Evolutionary conservation across 37 sponge, comb jelly and placozoan species (phyloP).

Genomic region (Hexactinellida sp.): DNA sequence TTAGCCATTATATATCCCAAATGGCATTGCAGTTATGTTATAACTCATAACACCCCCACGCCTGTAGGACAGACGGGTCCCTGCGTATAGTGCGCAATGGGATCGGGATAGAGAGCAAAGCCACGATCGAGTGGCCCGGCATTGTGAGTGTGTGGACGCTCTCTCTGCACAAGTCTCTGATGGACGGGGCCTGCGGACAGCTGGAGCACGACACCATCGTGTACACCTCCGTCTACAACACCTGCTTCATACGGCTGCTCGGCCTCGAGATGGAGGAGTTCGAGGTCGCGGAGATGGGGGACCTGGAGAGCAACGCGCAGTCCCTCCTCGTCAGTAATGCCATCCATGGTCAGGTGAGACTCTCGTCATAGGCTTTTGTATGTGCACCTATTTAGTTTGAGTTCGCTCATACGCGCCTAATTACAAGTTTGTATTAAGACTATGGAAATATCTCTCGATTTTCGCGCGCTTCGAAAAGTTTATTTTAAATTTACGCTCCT

Average conservation of each 20-base stretch:
- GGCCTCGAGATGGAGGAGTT: slow-evolving; percentile 72
- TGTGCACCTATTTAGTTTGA: too few relatives aligned
- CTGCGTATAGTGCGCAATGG: slow-evolving; percentile 73
- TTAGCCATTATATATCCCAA: too few relatives aligned
- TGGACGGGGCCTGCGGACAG: background rate
- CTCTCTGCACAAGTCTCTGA: background rate
- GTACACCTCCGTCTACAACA: background rate
- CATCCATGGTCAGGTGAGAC: slow-evolving; percentile 22
- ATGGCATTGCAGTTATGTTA: too few relatives aligned
- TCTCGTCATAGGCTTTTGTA: too few relatives aligned
- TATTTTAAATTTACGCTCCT: too few relatives aligned
- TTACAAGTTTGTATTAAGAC: background rate
- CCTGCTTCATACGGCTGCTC: slow-evolving; percentile 16
- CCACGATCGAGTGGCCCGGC: slow-evolving; percentile 60
- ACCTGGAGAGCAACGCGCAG: slow-evolving; percentile 49
- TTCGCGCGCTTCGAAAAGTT: too few relatives aligned
- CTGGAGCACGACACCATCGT: background rate
- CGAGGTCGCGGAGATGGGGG: slow-evolving; percentile 71
- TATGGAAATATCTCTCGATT: too few relatives aligned
- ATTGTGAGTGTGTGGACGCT: slow-evolving; percentile 10
- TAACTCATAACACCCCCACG: too few relatives aligned
- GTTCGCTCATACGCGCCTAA: background rate
- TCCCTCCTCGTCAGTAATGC: slow-evolving; percentile 64
- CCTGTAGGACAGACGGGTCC: slow-evolving; percentile 61
- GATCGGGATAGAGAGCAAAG: slow-evolving; percentile 75